Evolutionary conservation across 2,113 vertebrate species (phyloP).

Genomic region (Forbesichthys papilliferus): DNA sequence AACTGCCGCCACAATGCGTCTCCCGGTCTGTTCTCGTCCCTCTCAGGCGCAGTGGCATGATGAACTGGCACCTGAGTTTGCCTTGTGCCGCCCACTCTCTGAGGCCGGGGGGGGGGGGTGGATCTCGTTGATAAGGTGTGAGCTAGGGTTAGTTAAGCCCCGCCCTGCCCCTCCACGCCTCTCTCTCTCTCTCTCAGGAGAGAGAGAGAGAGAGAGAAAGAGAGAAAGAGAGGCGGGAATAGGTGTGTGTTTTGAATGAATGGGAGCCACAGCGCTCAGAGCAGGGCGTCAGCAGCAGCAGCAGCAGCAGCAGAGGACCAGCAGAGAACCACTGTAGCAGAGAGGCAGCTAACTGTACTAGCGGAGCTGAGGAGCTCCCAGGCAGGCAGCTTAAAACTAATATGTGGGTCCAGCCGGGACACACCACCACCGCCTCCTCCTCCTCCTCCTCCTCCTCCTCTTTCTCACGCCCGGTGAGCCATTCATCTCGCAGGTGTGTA

Average conservation of each 20-base stretch:
- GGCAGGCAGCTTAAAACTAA: conserved; percentile 51
- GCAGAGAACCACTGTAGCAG: conserved; percentile 36
- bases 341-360: conserved; percentile 52
- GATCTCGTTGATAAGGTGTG: conserved; percentile 25
- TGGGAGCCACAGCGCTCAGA: conserved; percentile 58
- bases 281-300: conserved; percentile 65
- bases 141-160: conserved; percentile 30
- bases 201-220: no score
- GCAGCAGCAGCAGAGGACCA: conserved; percentile 42
- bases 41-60: conserved; percentile 30
- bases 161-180: conserved; percentile 4
- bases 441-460: conserved; percentile 56
- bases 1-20: conserved; percentile 6
- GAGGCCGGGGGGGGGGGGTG: conserved; percentile 20
- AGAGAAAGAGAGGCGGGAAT: conserved; percentile 58
- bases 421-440: conserved; percentile 51
- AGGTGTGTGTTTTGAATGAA: conserved; percentile 75
- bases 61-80: conserved; percentile 42
- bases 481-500: conserved; percentile 86
- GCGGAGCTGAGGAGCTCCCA: conserved; percentile 58
- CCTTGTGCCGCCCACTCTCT: conserved; percentile 15
- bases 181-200: no score
- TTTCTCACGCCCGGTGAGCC: conserved; percentile 76
- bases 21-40: conserved; percentile 40
- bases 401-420: conserved; percentile 82